A percentile compares a stretch with the other conserved stretches of the same genome.
phyloP scores from a whole-genome alignment of 2,888 invertebrate genomes.

The Rutpela maculata region DNA sequence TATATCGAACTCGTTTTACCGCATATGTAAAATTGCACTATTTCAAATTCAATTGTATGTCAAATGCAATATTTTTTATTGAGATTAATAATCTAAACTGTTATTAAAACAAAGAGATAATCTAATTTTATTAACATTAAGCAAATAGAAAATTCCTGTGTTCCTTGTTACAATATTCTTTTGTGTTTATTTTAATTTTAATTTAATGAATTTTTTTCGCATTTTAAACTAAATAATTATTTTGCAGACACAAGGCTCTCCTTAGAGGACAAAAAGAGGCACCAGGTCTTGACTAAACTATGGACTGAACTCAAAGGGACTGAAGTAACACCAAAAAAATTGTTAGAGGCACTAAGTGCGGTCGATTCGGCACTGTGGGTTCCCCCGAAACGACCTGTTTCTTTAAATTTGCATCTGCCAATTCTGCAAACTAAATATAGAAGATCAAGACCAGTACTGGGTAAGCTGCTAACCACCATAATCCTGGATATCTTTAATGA shows the following conservation, averaged over 20 bases:
- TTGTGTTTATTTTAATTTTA: not conserved
- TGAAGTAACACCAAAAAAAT: conserved; percentile 79
- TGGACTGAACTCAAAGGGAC: conserved; percentile 81
- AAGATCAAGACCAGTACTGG: conserved; percentile 72
- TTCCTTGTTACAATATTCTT: not conserved
- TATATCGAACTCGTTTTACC: too few relatives aligned
- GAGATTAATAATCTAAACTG: too few relatives aligned
- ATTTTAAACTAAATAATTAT: not conserved
- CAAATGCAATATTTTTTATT: too few relatives aligned
- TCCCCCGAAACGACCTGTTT: conserved; percentile 81
- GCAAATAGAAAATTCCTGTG: too few relatives aligned
- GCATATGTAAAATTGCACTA: too few relatives aligned
- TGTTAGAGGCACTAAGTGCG: conserved; percentile 79
- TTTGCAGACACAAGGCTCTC: conserved; percentile 76
- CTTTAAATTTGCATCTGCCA: conserved; percentile 82
- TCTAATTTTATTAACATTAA: too few relatives aligned
- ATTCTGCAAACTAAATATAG: conserved; percentile 75
- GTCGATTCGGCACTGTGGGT: conserved; percentile 83
- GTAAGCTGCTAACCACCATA: conserved; percentile 60
- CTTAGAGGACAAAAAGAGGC: conserved; percentile 80
- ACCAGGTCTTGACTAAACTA: conserved; percentile 79
- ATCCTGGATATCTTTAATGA: too few relatives aligned
- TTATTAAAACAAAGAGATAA: too few relatives aligned
- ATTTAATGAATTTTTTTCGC: conserved; percentile 15
- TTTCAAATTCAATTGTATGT: too few relatives aligned